phyloP scores from a whole-genome alignment of 2,888 invertebrate genomes.

The Odontocolon sp. region DNA sequence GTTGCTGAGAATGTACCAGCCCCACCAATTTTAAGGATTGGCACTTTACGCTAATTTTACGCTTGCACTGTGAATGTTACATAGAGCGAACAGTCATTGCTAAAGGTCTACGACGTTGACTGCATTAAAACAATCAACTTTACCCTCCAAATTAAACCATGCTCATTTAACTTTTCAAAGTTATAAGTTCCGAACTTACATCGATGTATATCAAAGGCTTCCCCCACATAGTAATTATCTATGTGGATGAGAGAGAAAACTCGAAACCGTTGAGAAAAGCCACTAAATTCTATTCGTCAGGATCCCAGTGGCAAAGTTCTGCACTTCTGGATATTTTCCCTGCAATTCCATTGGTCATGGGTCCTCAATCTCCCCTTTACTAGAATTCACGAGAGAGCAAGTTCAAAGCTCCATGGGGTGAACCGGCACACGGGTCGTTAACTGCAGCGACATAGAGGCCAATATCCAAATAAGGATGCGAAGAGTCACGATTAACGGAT shows the following conservation, averaged over 20 bases:
- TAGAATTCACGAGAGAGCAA: neutral
- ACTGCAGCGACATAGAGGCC: conserved; percentile 26
- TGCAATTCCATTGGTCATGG: conserved; percentile 1
- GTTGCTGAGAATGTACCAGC: no score
- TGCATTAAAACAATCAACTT: no score
- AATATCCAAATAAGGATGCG: conserved; percentile 33
- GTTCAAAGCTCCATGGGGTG: neutral
- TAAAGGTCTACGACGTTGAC: no score
- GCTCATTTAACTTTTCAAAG: no score
- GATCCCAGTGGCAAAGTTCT: neutral
- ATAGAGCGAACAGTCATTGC: no score
- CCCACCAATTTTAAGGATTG: no score
- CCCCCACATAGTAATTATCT: neutral
- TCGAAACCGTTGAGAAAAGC: neutral
- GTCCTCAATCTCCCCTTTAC: neutral
- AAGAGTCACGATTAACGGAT: conserved; percentile 36
- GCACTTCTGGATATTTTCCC: neutral
- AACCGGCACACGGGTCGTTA: conserved; percentile 30
- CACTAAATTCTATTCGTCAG: neutral
- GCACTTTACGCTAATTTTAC: no score
- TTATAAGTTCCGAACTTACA: no score
- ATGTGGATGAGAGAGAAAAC: neutral
- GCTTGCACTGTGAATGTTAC: no score
- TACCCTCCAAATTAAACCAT: no score
- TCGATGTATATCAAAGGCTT: neutral